Base-by-base conservation (phyloP, 1,140 invertebrate genomes). In the Prorops nasuta region DNA sequence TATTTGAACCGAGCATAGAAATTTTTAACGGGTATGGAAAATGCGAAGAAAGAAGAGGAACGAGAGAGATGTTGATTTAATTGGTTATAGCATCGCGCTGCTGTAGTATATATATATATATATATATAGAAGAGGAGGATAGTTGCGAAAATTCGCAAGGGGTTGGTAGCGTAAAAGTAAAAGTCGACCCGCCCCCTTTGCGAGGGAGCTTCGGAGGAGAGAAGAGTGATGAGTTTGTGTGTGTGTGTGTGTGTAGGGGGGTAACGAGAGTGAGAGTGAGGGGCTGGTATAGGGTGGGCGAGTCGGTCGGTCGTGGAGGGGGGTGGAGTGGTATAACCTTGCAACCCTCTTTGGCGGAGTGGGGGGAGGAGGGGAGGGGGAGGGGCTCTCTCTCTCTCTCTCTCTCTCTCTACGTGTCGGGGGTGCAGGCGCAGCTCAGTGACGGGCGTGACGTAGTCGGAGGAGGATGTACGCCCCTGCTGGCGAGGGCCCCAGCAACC, bases 381-480 rank as follows among this genome's bases (percentile, higher is more conserved):
- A 57, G 57, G 66, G 58, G 52, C 50, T 47, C 45, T 44, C 39
- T n/a, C n/a, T n/a, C n/a, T n/a, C n/a, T n/a, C n/a, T 48, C 44
- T 45, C 52, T 49, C 50, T 35, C n/a, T n/a, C n/a, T n/a, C n/a
- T n/a, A n/a, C n/a, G n/a, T n/a, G n/a, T n/a, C n/a, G n/a, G n/a
- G n/a, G n/a, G 24, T 10, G 24, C 24, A 28, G 24, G 24, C 4
- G 24, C 4, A 28, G 24, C 35, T 35, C 68, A 76, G 72, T 75
- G 67, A 72, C 72, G 72, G 74, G 72, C 71, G 75, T 75, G 74
- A 73, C 71, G 71, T 76, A 71, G 71, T 63, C 66, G 61, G 64
- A 69, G 72, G 70, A 76, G 71, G 73, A 76, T 76, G 75, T 76
- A 77, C 62, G 69, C 75, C 69, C 68, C 69, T 73, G 68, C 70